Base-by-base conservation (phyloP, 2,888 invertebrate genomes). In the Himalopsyche japonica region DNA sequence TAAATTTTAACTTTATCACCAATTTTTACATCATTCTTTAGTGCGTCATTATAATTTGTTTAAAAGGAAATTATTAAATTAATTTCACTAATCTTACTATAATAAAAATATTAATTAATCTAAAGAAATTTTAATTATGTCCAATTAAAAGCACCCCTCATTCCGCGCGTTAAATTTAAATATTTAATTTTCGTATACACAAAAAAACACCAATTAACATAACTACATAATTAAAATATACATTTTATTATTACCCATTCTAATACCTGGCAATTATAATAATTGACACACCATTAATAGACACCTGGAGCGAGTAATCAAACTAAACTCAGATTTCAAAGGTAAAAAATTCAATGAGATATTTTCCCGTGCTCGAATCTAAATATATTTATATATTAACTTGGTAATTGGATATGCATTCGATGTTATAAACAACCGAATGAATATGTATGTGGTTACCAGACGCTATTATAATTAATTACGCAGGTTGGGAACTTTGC, bases 381-480 rank as follows among this genome's bases (percentile, higher is more conserved):
- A 37, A 76, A 81, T 81, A 32, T 81, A 81, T 57, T 49, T 30
- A 32, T 27, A 77, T 77, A 34, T 77, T 34, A 77, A n/a, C 8
- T 77, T 37, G 32, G 43, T 81, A 81, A 81, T 81, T 76, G 81
- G 76, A 81, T 81, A 76, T 64, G 76, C 70, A 80, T 32, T 77
- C 48, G 78, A 47, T 48, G 30, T 82, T 48, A 79, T 83, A 82
- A 82, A 82, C 79, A 49, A 76, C 30, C 82, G 64, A 79, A 83
- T 83, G 83, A 83, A 83, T 83, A 80, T 83, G 83, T 79, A 83
- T 83, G 83, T 48, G 79, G 79, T 49, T 80, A 80, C 78, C 82
- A 49, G 78, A 77, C 78, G 43, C 48, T 47, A 64, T 83, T 79
- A 79, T 79, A 83, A 83, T 83, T 83, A 83, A 83, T 83, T 83